Percentiles rank a stretch among this genome's conserved stretches.
Evolutionary conservation across 2,888 invertebrate species (phyloP).

Genomic region (Leptopilina syphax): DNA sequence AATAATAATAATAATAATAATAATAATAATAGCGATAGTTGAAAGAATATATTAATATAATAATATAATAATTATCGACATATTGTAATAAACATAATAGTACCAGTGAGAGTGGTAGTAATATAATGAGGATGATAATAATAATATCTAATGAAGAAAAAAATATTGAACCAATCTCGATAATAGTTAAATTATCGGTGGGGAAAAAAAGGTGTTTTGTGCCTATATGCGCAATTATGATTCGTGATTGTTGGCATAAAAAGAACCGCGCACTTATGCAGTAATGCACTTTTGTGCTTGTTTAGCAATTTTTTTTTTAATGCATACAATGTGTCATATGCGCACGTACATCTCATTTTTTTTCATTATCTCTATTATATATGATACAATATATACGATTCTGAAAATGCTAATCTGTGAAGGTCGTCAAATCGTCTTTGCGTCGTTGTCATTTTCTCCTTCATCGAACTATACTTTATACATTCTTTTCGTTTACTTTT

Average conservation of each 20-base stretch:
- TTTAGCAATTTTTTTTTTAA: slow-evolving; percentile 2
- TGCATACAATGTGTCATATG: slow-evolving; percentile 1
- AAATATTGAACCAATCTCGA: slow-evolving; percentile 72
- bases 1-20: no score
- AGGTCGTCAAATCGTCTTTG: background rate
- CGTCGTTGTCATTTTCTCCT: no score
- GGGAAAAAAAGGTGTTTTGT: slow-evolving; percentile 49
- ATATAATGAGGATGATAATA: slow-evolving; percentile 62
- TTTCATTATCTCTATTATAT: background rate
- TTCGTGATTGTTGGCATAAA: slow-evolving; percentile 29
- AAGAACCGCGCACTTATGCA: slow-evolving; percentile 1
- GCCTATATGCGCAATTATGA: slow-evolving; percentile 54
- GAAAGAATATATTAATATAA: no score
- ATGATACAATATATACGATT: slow-evolving; percentile 27
- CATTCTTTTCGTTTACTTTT: background rate
- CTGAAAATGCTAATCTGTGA: slow-evolving; percentile 26
- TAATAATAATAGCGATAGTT: slow-evolving; percentile 65
- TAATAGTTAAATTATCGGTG: slow-evolving; percentile 66
- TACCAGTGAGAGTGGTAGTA: slow-evolving; percentile 64
- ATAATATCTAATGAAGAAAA: slow-evolving; percentile 66
- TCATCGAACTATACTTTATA: slow-evolving; percentile 30
- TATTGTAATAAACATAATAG: slow-evolving; percentile 66
- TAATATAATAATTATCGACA: slow-evolving; percentile 59
- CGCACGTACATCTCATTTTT: slow-evolving; percentile 5
- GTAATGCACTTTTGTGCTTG: slow-evolving; percentile 13